phyloP scores from a whole-genome alignment of 2,888 invertebrate genomes.

The Homarus gammarus region DNA sequence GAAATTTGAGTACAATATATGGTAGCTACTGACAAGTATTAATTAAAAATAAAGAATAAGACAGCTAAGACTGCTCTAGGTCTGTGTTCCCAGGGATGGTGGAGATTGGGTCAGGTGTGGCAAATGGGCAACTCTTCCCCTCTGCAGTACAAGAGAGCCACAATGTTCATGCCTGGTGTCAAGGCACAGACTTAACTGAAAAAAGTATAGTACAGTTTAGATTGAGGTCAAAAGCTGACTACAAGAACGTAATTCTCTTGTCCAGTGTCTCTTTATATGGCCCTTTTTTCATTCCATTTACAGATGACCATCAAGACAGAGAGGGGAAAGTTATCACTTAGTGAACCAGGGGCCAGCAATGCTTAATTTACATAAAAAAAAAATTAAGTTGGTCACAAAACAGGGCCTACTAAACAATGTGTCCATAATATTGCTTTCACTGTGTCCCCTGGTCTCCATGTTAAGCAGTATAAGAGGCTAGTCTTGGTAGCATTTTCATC shows the following conservation, averaged over 20 bases:
- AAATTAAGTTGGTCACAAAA: conserved; percentile 59
- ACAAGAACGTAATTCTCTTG: conserved; percentile 64
- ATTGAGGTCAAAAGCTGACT: conserved; percentile 60
- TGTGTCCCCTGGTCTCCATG: conserved; percentile 76
- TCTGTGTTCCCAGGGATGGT: conserved; percentile 62
- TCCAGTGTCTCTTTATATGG: conserved; percentile 67
- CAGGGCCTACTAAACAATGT: conserved; percentile 62
- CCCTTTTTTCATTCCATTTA: conserved; percentile 60
- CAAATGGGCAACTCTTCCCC: conserved; percentile 74
- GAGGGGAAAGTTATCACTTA: conserved; percentile 73
- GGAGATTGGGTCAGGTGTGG: conserved; percentile 70
- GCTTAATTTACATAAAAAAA: conserved; percentile 59
- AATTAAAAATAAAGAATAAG: conserved; percentile 11
- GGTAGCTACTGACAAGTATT: not conserved
- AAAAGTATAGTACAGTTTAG: conserved; percentile 69
- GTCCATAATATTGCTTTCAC: conserved; percentile 67
- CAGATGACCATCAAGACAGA: conserved; percentile 73
- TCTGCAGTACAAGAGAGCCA: conserved; percentile 73
- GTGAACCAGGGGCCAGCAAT: conserved; percentile 76
- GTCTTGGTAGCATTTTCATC: conserved; percentile 73
- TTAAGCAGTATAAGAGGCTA: conserved; percentile 73
- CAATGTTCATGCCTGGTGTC: conserved; percentile 68
- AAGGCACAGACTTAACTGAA: conserved; percentile 71
- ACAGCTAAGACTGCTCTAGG: conserved; percentile 61
- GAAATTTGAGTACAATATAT: not conserved